These are phyloP conservation scores for Perizoma affinitatum DNA, from an alignment of 2,888 invertebrate species.

Conservation along the genomic window DNA sequence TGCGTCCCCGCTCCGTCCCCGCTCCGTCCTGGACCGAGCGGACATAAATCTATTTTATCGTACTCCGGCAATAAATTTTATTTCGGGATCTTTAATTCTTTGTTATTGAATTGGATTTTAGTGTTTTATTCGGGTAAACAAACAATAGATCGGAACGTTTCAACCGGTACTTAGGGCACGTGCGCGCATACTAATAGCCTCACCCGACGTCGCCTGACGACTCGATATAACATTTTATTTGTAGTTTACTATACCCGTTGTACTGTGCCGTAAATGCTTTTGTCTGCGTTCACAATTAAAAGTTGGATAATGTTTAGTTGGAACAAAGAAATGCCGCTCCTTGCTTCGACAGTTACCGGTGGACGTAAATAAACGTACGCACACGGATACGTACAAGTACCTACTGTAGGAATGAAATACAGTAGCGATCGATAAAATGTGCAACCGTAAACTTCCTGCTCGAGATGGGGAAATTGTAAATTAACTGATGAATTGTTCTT, in stretches of 20 bases:
- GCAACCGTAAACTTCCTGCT: constrained; percentile 80
- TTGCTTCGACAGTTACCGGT: constrained; percentile 66
- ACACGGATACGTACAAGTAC: constrained; percentile 45
- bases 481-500: constrained; percentile 76
- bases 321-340: constrained; percentile 80
- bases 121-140: constrained; percentile 84
- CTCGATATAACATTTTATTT: constrained; percentile 79
- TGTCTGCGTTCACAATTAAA: constrained; percentile 81
- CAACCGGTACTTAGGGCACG: constrained; percentile 78
- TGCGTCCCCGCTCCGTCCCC: constrained; percentile 43
- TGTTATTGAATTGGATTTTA: constrained; percentile 85
- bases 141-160: constrained; percentile 79
- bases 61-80: constrained; percentile 83
- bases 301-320: constrained; percentile 77
- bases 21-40: constrained; percentile 56
- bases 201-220: constrained; percentile 67
- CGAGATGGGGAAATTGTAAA: constrained; percentile 76
- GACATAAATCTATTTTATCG: constrained; percentile 84
- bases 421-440: constrained; percentile 78
- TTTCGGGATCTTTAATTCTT: constrained; percentile 85
- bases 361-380: constrained; percentile 71
- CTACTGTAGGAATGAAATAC: constrained; percentile 58
- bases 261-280: constrained; percentile 63
- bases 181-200: constrained; percentile 67
- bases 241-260: constrained; percentile 52